Conservation (phyloP, 2,113 vertebrate species). For the Oreochromis niloticus region DNA sequence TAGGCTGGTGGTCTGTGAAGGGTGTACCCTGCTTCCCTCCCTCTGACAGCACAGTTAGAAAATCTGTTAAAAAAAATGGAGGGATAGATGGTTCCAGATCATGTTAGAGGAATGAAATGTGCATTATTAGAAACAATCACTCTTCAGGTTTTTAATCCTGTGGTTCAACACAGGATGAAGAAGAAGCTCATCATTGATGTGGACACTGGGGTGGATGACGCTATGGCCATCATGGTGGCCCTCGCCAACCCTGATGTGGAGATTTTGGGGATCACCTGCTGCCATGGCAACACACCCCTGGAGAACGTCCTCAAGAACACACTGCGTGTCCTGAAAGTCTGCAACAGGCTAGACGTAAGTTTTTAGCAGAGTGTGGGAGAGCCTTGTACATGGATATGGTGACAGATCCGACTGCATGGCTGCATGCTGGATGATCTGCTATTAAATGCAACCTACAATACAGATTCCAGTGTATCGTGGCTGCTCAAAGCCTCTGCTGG, state of each 20-base stretch:
- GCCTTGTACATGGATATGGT: too few species aligned
- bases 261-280: constrained; percentile 71
- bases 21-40: not conserved
- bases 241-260: constrained; percentile 49
- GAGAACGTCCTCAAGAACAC: too few species aligned
- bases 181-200: constrained; percentile 67
- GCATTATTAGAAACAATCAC: not conserved
- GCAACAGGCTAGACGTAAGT: too few species aligned
- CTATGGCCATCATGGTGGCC: constrained; percentile 69
- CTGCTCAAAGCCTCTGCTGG: not conserved
- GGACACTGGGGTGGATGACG: constrained; percentile 74
- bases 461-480: too few species aligned
- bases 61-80: not conserved
- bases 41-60: not conserved
- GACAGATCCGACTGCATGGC: too few species aligned
- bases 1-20: not conserved
- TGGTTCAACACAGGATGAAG: constrained; percentile 15
- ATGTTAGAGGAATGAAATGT: not conserved
- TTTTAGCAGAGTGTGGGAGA: too few species aligned
- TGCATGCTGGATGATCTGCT: too few species aligned
- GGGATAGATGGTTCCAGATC: not conserved
- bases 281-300: constrained; percentile 63
- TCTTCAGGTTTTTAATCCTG: not conserved
- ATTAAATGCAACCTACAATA: too few species aligned
- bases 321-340: too few species aligned